A percentile compares a stretch with the other conserved stretches of the same genome.
These are phyloP conservation scores for Orgyia antiqua DNA, from an alignment of 2,888 invertebrate genomes.

Conservation along the genomic window DNA sequence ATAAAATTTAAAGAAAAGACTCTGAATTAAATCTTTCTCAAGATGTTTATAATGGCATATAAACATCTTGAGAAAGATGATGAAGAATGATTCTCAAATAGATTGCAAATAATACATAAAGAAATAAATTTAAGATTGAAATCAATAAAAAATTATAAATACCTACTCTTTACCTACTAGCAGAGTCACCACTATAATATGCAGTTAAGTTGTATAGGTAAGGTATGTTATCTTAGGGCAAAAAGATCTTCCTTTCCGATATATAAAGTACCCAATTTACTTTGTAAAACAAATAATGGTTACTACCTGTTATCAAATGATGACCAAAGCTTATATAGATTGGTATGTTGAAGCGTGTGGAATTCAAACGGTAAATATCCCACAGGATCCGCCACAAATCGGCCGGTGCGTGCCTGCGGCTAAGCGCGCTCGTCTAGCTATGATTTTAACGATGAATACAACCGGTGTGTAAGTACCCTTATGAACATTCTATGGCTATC, in stretches of 20 bases:
- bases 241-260: not conserved
- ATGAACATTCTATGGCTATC: slow-evolving; percentile 11
- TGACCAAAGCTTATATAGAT: slow-evolving; percentile 10
- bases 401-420: slow-evolving; percentile 11
- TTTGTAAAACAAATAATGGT: slow-evolving; percentile 12
- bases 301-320: slow-evolving; percentile 12
- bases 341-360: slow-evolving; percentile 14
- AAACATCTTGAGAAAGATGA: no score
- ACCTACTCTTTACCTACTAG: no score
- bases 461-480: slow-evolving; percentile 33
- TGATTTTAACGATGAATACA: slow-evolving; percentile 35
- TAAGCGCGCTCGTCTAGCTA: slow-evolving; percentile 9
- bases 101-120: no score
- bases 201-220: no score
- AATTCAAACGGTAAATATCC: slow-evolving; percentile 37
- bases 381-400: slow-evolving; percentile 22
- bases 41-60: no score
- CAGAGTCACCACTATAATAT: no score
- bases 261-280: slow-evolving; percentile 2
- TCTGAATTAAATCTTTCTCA: no score
- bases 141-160: no score
- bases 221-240: no score
- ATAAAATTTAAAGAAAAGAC: no score
- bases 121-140: no score
- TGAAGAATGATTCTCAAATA: no score